Conservation (phyloP, 2,797 vertebrate genomes). For the Ataeniobius toweri region DNA sequence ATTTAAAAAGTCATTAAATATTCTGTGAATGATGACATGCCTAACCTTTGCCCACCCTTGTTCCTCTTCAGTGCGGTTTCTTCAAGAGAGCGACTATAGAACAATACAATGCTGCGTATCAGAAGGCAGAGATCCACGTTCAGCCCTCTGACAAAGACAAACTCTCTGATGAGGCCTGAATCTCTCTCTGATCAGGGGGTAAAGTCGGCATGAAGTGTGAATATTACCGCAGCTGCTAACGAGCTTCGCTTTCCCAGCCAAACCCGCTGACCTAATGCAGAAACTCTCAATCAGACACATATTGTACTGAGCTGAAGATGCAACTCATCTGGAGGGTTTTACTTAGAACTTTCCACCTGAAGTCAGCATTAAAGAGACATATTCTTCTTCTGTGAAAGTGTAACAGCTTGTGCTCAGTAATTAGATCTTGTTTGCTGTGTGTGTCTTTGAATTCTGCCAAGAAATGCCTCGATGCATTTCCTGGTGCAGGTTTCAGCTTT, state of each 20-base stretch:
- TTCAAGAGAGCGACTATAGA: slow-evolving; percentile 98
- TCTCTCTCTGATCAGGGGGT: slow-evolving; percentile 87
- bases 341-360: background rate
- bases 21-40: slow-evolving; percentile 30
- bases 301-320: slow-evolving; percentile 30
- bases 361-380: background rate
- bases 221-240: slow-evolving; percentile 63
- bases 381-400: background rate
- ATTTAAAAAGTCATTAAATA: background rate
- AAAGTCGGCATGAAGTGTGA: slow-evolving; percentile 82
- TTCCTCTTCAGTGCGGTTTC: slow-evolving; percentile 97
- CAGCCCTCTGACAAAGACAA: slow-evolving; percentile 99
- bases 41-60: slow-evolving; percentile 83
- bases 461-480: slow-evolving; percentile 20
- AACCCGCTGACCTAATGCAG: slow-evolving; percentile 28
- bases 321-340: slow-evolving; percentile 8
- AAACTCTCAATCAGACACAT: slow-evolving; percentile 62
- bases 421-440: slow-evolving; percentile 32
- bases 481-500: background rate
- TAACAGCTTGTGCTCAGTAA: background rate
- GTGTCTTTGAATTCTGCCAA: slow-evolving; percentile 61
- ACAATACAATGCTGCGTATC: slow-evolving; percentile 93
- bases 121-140: slow-evolving; percentile 99
- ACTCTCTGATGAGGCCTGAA: slow-evolving; percentile 95
- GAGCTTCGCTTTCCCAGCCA: slow-evolving; percentile 52